Base-by-base conservation (phyloP, 2,797 vertebrate genomes). In the Aldrovandia affinis region DNA sequence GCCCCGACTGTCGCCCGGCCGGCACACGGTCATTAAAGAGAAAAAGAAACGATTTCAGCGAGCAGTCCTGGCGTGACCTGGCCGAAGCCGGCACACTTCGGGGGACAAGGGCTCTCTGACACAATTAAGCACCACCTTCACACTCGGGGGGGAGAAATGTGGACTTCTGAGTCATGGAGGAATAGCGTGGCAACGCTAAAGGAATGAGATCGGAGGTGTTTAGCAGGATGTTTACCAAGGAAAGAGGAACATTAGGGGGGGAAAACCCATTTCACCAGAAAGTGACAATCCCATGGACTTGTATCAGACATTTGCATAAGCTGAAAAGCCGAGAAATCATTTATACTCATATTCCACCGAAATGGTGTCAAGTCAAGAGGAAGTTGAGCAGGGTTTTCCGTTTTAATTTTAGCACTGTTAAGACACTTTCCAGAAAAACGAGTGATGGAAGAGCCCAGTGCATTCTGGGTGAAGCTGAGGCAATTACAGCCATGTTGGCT, bases 21-120 rank as follows among this genome's bases (percentile, higher is more conserved):
- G 42, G 42, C 73, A 47, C 39, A 77, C 39, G 25, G 39, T 47
- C 25, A 7, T 77, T 77, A 77, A 77, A 77, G n/a, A n/a, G n/a
- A n/a, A n/a, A n/a, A n/a, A n/a, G n/a, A n/a, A 77, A 77, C n/a
- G 42, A 77, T n/a, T 77, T 77, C 73, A 77, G 42, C 73, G 8
- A 47, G 42, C 73, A 77, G 73, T 44, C 73, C 73, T 77, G 20
- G 42, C 42, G 42, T 77, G 42, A 77, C 44, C 73, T 47, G 68
- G 15, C 36, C 68, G 18, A 25, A 77, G 42, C 30, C 42, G 18
- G 22, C 22, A 25, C 20, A 9, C 22, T 12, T 44, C 73, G 0
- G 6, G 14, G n/a, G n/a, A n/a, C n/a, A n/a, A 39, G 36, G 73
- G 73, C 20, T 18, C 22, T 44, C 20, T 18, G 42, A 77, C n/a